These are phyloP conservation scores for Idris sp. DNA, from an alignment of 1,140 invertebrate species.

Conservation along the genomic window DNA sequence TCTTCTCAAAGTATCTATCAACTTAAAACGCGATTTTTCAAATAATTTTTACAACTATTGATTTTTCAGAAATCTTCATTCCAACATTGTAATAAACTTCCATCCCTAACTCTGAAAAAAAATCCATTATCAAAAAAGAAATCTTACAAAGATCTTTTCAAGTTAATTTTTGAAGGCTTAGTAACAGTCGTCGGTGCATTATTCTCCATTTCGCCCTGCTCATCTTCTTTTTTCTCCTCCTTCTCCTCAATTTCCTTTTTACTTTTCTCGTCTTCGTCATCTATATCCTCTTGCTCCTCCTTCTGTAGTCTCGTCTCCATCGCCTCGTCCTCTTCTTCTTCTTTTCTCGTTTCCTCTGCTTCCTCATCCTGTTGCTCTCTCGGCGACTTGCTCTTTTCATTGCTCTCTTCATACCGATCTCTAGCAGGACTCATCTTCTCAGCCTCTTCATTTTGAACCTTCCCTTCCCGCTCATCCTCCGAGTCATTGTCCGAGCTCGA, in stretches of 20 bases:
- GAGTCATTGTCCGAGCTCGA: slow-evolving; percentile 73
- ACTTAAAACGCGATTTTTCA: too few relatives aligned
- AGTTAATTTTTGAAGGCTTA: slow-evolving; percentile 73
- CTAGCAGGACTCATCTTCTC: slow-evolving; percentile 27
- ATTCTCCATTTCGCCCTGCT: slow-evolving; percentile 10
- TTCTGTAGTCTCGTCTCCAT: too few relatives aligned
- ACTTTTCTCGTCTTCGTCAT: too few relatives aligned
- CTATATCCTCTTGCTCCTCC: too few relatives aligned
- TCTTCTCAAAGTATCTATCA: too few relatives aligned
- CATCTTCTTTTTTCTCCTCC: slow-evolving; percentile 9
- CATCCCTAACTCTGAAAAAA: too few relatives aligned
- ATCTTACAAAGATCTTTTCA: slow-evolving; percentile 76
- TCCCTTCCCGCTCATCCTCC: slow-evolving; percentile 66
- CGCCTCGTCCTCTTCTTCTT: too few relatives aligned
- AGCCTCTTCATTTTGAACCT: slow-evolving; percentile 39
- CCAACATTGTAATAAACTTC: too few relatives aligned
- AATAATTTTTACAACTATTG: too few relatives aligned
- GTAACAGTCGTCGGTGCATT: slow-evolving; percentile 44
- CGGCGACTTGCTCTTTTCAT: slow-evolving; percentile 41
- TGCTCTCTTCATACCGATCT: slow-evolving; percentile 23
- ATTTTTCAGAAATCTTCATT: too few relatives aligned
- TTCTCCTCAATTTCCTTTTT: slow-evolving; percentile 6
- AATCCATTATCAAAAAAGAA: too few relatives aligned
- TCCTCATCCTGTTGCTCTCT: slow-evolving; percentile 30
- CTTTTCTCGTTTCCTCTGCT: neutral